Evolutionary conservation across 2,797 vertebrate species (phyloP), one percentile per base, ranked within the genome.

Genomic region (Tinamus major): DNA sequence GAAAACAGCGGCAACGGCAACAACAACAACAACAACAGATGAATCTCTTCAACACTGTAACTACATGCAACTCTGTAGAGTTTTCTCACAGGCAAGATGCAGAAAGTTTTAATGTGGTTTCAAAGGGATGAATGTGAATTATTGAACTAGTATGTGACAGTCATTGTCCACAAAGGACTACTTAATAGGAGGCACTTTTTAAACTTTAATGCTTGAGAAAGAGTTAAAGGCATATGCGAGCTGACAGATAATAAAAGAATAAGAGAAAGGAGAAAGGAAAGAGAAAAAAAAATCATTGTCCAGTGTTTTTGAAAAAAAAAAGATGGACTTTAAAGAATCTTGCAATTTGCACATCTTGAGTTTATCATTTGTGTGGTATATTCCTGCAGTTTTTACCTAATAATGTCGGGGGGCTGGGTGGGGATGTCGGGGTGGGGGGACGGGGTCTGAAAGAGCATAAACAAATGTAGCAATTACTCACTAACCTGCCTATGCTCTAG

Each of bases 341-440:
- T 99, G 99, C 99, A 96, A 98, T 99, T 99, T 99, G 99, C 99
- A 99, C 99, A 99, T 99, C 97, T 98, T 98, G 98, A 98, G 98
- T 98, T 98, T 98, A 97, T 98, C 97, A 97, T 97, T 97, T 97
- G 97, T 98, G 97, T 98, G 97, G 97, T 98, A 98, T 98, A 98
- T 98, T 98, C 97, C 97, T 98, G 96, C 97, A 98, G 96, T 98
- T 98, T 98, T 98, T 98, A 98, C 98, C 97, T 97, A 97, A 97
- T 98, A 98, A 98, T 97, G 96, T 98, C 98, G 95, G 97, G 97
- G 97, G 98, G 92, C 95, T 41, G 95, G 97, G 97, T 8, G 96
- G 53, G 95, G 97, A 97, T 96, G 53, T 31, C 10, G 53, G 53
- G 53, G 27, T 8, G 16, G 53, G 53, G 53, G 53, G 53, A 94